These are phyloP conservation scores for Eledona agricola DNA, from an alignment of 2,888 invertebrate genomes.

Conservation along the genomic window DNA sequence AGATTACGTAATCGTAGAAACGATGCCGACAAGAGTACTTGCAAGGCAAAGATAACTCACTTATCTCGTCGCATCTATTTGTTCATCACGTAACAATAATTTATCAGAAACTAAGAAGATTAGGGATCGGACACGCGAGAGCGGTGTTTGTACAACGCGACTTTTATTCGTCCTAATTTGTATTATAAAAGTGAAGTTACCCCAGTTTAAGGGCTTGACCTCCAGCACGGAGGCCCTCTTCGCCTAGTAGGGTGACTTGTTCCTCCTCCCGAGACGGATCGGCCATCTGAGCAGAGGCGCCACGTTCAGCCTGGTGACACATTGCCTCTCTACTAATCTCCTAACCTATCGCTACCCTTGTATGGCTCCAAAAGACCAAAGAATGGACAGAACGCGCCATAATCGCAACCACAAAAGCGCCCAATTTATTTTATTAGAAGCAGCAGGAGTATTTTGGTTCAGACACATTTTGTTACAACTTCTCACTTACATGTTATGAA, in stretches of 20 bases:
- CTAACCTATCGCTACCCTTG: slow-evolving; percentile 42
- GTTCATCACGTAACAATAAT: slow-evolving; percentile 5
- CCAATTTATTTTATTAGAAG: not conserved
- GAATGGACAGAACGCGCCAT: no score
- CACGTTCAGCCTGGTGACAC: slow-evolving; percentile 76
- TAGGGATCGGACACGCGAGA: not conserved
- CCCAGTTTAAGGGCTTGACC: slow-evolving; percentile 98
- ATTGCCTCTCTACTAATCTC: slow-evolving; percentile 60
- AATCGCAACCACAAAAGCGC: not conserved
- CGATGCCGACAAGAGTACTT: no score
- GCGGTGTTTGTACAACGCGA: slow-evolving; percentile 24
- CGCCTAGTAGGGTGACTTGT: slow-evolving; percentile 94
- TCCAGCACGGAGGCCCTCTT: slow-evolving; percentile 93
- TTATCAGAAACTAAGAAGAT: no score
- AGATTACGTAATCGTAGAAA: no score
- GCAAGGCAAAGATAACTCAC: not conserved
- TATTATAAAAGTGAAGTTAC: slow-evolving; percentile 72
- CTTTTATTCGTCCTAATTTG: slow-evolving; percentile 17
- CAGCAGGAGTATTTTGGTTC: no score
- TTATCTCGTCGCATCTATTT: not conserved
- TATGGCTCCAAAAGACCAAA: slow-evolving; percentile 25
- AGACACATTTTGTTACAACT: no score
- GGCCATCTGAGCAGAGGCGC: slow-evolving; percentile 84
- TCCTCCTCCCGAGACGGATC: slow-evolving; percentile 96
- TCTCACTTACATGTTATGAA: no score